Conservation (phyloP, 2,888 invertebrate species). For the Entomobrya proxima region DNA sequence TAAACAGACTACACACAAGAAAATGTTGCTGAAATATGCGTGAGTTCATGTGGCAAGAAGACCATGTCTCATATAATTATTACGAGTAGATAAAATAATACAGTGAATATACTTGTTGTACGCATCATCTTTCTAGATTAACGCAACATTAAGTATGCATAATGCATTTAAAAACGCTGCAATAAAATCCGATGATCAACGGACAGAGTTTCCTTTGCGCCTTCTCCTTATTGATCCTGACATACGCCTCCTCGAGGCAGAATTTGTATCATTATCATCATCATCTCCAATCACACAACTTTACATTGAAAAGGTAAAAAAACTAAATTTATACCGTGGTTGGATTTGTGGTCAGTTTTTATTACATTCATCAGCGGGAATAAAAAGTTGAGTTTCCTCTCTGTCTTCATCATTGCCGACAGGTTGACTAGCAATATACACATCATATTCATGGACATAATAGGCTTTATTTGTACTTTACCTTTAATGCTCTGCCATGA, state of each 20-base stretch:
- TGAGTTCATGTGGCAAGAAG: not conserved
- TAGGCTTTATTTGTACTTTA: constrained; percentile 9
- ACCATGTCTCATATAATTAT: not conserved
- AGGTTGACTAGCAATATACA: constrained; percentile 51
- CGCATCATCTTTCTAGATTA: not conserved
- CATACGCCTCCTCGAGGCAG: constrained; percentile 48
- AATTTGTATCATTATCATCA: constrained; percentile 41
- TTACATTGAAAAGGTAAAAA: not conserved
- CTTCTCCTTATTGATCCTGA: constrained; percentile 46
- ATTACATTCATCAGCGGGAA: constrained; percentile 4
- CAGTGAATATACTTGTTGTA: not conserved
- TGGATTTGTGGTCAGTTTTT: constrained; percentile 52
- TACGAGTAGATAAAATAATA: not conserved
- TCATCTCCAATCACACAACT: constrained; percentile 26
- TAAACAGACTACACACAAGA: constrained; percentile 16
- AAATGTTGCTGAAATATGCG: constrained; percentile 43
- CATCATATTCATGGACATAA: not conserved
- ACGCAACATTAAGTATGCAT: constrained; percentile 15
- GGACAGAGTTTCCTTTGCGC: not conserved
- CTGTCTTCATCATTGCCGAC: constrained; percentile 41
- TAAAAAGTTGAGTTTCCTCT: constrained; percentile 24
- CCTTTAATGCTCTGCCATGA: not conserved
- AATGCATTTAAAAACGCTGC: constrained; percentile 22
- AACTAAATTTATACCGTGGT: constrained; percentile 24
- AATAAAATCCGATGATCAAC: constrained; percentile 8